phyloP scores from a whole-genome alignment of 2,113 vertebrate species.

The Tragelaphus imberbis region DNA sequence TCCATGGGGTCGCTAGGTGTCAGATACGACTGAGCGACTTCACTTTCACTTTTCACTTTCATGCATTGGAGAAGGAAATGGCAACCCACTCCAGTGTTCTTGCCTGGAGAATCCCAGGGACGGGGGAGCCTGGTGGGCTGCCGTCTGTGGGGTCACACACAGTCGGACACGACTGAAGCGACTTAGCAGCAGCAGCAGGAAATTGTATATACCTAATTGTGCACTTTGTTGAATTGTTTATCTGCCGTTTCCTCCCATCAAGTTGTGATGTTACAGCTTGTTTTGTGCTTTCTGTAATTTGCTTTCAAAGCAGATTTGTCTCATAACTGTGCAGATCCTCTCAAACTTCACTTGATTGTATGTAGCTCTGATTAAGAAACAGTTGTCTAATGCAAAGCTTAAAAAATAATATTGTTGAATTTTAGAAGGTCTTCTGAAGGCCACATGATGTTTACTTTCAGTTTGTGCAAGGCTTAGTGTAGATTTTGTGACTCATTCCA shows the following conservation, averaged over 20 bases:
- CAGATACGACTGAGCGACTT: too few relatives aligned
- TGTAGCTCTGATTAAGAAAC: neutral
- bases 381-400: neutral
- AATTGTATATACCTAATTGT: neutral
- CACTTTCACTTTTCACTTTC: too few relatives aligned
- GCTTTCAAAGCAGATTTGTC: neutral
- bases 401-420: slow-evolving; percentile 25
- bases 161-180: too few relatives aligned
- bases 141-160: too few relatives aligned
- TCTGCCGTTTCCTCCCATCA: neutral
- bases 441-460: slow-evolving; percentile 26
- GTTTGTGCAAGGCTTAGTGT: neutral
- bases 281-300: slow-evolving; percentile 23
- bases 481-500: slow-evolving; percentile 45
- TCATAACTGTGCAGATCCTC: neutral
- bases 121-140: too few relatives aligned
- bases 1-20: neutral
- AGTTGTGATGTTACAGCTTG: neutral
- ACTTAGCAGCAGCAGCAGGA: neutral
- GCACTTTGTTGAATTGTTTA: neutral
- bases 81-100: too few relatives aligned
- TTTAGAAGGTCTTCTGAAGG: slow-evolving; percentile 28
- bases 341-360: neutral
- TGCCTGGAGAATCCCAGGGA: too few relatives aligned
- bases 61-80: too few relatives aligned